Evolutionary conservation across 2,888 invertebrate species (phyloP).

Genomic region (Nomada ferruginata): DNA sequence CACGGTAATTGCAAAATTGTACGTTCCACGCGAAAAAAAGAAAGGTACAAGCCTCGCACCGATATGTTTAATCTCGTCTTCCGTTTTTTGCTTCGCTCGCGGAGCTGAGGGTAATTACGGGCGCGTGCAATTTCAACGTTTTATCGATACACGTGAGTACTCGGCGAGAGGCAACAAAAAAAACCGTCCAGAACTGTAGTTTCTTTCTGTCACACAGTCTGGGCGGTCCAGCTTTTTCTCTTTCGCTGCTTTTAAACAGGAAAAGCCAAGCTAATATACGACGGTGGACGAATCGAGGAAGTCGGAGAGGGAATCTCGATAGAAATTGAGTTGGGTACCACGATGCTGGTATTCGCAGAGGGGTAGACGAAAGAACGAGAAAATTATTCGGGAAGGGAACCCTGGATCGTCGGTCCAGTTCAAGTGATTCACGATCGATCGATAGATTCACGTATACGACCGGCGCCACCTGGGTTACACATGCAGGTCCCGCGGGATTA

Average conservation of each 20-base stretch:
- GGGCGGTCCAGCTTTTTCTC: background rate
- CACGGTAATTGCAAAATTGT: constrained; percentile 57
- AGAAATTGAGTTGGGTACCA: constrained; percentile 34
- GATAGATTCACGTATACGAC: constrained; percentile 61
- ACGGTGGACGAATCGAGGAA: background rate
- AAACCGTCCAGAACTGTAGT: background rate
- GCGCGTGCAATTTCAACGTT: constrained; percentile 58
- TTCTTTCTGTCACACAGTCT: constrained; percentile 1
- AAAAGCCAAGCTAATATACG: too few species aligned
- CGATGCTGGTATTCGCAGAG: background rate
- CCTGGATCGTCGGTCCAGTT: constrained; percentile 21
- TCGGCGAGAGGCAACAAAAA: constrained; percentile 2
- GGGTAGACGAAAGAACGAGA: constrained; percentile 28
- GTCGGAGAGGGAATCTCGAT: constrained; percentile 10
- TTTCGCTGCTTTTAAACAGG: constrained; percentile 15
- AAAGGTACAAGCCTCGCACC: constrained; percentile 6
- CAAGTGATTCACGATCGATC: constrained; percentile 69
- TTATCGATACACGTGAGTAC: constrained; percentile 51
- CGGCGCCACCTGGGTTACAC: constrained; percentile 51
- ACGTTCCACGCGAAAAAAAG: constrained; percentile 30
- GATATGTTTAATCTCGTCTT: constrained; percentile 46
- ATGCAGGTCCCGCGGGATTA: constrained; percentile 35
- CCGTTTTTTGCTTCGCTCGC: constrained; percentile 24
- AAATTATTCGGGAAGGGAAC: constrained; percentile 41
- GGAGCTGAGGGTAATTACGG: constrained; percentile 46